A percentile compares a stretch with the other conserved stretches of the same genome.
These are phyloP conservation scores for Albula glossodonta DNA, from an alignment of 2,113 vertebrate species.

Conservation along the genomic window DNA sequence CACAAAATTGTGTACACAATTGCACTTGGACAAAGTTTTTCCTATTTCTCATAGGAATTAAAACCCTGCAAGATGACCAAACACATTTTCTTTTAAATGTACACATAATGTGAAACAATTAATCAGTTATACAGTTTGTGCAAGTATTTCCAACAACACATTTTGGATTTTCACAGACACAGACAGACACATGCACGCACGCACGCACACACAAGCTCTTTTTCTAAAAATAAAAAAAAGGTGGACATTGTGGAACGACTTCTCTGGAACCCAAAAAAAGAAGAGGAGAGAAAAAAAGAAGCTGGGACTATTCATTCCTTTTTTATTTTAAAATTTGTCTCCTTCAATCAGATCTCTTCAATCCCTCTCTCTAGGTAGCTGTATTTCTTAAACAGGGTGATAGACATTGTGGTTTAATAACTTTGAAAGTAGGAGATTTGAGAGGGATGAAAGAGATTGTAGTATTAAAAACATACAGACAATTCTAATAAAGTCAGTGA, in stretches of 20 bases:
- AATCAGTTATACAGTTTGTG: conserved; percentile 34
- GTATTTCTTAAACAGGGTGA: conserved; percentile 37
- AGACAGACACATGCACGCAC: not conserved
- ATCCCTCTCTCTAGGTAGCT: not conserved
- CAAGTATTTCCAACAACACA: not conserved
- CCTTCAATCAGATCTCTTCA: conserved; percentile 50
- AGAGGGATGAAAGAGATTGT: conserved; percentile 7
- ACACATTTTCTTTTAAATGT: conserved; percentile 44
- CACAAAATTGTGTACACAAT: not conserved
- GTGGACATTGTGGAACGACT: conserved; percentile 38
- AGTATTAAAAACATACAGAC: not conserved
- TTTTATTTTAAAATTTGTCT: conserved; percentile 60
- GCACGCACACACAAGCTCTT: conserved; percentile 15
- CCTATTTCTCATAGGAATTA: not conserved
- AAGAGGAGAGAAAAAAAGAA: conserved; percentile 34
- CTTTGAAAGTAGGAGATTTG: not conserved
- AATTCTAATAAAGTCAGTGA: not conserved
- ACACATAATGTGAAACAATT: conserved; percentile 55
- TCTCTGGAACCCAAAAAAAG: conserved; percentile 29
- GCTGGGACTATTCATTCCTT: conserved; percentile 43
- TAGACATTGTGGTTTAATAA: conserved; percentile 5
- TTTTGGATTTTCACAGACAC: not conserved
- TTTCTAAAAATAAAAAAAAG: not conserved
- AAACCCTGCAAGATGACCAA: conserved; percentile 47
- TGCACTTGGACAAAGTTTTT: not conserved